Base-by-base conservation (phyloP, 2,888 invertebrate genomes). In the Willowsia nigromaculata region DNA sequence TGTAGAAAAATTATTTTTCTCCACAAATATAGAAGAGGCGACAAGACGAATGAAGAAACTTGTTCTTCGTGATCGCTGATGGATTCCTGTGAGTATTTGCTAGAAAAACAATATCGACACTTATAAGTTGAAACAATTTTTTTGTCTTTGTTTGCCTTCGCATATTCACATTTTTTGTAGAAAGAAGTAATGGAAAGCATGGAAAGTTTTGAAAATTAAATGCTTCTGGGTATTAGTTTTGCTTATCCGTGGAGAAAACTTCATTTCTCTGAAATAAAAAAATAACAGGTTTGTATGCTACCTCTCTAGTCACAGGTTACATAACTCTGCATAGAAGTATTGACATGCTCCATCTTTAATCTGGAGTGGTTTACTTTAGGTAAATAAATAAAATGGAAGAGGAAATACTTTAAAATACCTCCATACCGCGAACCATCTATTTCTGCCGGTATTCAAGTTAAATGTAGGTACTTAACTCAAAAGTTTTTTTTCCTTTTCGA, bases 71-170 rank as follows among this genome's bases (percentile, higher is more conserved):
- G 68, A 71, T 37, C 18, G 22, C 13, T 71, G 71, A 40, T 71
- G 71, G 71, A 71, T 71, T 71, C 71, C 40, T 71, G 3, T 13
- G 40, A 71, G 37, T 71, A 71, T 71, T 40, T 18, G 18, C 40
- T n/a, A 33, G 30, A 65, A n/a, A n/a, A 68, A 5, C 71, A 22
- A 9, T 62, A 62, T 30, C 30, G 62, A 71, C 43, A 43, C 43
- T 71, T 71, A 9, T 59, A 0, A 22, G 18, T 13, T n/a, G 22
- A 71, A 71, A 71, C 71, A 18, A 40, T 40, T 40, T 71, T 40
- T 22, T 18, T 15, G 30, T n/a, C 18, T 33, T 65, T 4, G 9
- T 7, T 56, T 22, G 30, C 15, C 13, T 33, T 30, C 15, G 25
- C 9, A 59, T 59, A 11, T 59, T 59, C 59, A 11, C 59, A 9